Percentiles rank a stretch among this genome's conserved stretches.
phyloP scores from a whole-genome alignment of 1,140 invertebrate genomes.

The Nixonia krombeini region DNA sequence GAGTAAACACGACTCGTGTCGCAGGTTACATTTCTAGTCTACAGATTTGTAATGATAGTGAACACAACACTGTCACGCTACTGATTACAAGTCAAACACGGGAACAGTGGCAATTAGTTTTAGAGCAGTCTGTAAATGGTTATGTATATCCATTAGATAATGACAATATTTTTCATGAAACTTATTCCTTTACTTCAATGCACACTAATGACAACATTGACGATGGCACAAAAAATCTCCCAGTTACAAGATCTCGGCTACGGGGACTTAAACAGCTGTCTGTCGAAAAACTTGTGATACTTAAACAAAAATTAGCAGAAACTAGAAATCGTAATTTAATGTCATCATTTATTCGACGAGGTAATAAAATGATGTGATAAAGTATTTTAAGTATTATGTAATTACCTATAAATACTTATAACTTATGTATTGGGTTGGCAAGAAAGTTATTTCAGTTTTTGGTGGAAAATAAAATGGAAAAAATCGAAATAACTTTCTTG shows the following conservation, averaged over 20 bases:
- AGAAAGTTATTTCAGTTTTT: no score
- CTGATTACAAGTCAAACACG: slow-evolving; percentile 78
- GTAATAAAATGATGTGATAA: slow-evolving; percentile 19
- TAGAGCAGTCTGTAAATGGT: slow-evolving; percentile 75
- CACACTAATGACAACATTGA: slow-evolving; percentile 54
- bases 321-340: slow-evolving; percentile 67
- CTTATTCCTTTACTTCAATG: slow-evolving; percentile 26
- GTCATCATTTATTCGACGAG: slow-evolving; percentile 42
- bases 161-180: slow-evolving; percentile 32
- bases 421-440: no score
- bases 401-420: no score
- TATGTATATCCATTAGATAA: slow-evolving; percentile 75
- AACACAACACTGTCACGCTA: slow-evolving; percentile 77
- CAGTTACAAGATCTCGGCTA: slow-evolving; percentile 71
- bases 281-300: slow-evolving; percentile 76
- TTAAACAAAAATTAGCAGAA: slow-evolving; percentile 78
- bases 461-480: no score
- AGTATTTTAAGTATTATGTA: no score
- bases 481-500: no score
- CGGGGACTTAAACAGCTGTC: slow-evolving; percentile 78
- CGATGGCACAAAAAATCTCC: slow-evolving; percentile 23
- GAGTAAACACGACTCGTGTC: slow-evolving; percentile 77
- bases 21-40: slow-evolving; percentile 75
- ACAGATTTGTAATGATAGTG: slow-evolving; percentile 79
- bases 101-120: slow-evolving; percentile 76